Evolutionary conservation across 92 coral and sea anemone genomes (phyloP).

Genomic region (Isaurus tuberculatus): DNA sequence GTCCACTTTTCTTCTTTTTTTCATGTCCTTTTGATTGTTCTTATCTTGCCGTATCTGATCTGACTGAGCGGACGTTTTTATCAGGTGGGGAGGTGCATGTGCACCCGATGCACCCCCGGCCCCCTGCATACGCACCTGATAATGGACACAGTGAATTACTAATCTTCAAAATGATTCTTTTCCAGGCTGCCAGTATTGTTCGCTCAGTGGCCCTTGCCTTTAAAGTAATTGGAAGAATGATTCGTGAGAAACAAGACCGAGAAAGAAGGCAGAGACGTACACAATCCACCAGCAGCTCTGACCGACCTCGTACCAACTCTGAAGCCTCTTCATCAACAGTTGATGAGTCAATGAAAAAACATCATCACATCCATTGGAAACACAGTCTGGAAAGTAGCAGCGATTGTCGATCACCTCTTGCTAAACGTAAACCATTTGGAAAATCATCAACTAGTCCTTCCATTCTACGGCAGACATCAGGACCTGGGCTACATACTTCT

Average conservation of each 20-base stretch:
- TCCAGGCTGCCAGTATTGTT: slow-evolving; percentile 95
- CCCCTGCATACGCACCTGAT: no score
- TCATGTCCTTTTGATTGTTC: no score
- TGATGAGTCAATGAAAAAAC: slow-evolving; percentile 66
- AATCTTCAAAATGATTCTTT: neutral
- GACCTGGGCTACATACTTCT: slow-evolving; percentile 60
- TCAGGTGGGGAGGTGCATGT: no score
- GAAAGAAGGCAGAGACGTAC: slow-evolving; percentile 72
- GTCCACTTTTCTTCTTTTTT: no score
- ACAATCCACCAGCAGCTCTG: slow-evolving; percentile 78
- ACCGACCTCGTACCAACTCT: slow-evolving; percentile 90
- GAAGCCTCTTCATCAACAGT: slow-evolving; percentile 89
- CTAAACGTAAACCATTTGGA: slow-evolving; percentile 60
- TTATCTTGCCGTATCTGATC: no score
- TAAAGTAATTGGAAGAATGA: slow-evolving; percentile 88
- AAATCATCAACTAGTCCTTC: slow-evolving; percentile 79
- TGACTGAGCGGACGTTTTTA: no score
- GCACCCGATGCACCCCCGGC: no score
- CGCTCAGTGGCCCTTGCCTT: slow-evolving; percentile 95
- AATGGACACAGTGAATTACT: no score
- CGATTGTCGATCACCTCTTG: slow-evolving; percentile 68
- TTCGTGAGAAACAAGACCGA: slow-evolving; percentile 81
- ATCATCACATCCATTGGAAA: slow-evolving; percentile 70
- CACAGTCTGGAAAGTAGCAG: slow-evolving; percentile 63
- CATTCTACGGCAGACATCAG: slow-evolving; percentile 74